Percentiles rank a stretch among this genome's conserved stretches.
phyloP scores from a whole-genome alignment of 2,888 invertebrate genomes.

The Macaria liturata region DNA sequence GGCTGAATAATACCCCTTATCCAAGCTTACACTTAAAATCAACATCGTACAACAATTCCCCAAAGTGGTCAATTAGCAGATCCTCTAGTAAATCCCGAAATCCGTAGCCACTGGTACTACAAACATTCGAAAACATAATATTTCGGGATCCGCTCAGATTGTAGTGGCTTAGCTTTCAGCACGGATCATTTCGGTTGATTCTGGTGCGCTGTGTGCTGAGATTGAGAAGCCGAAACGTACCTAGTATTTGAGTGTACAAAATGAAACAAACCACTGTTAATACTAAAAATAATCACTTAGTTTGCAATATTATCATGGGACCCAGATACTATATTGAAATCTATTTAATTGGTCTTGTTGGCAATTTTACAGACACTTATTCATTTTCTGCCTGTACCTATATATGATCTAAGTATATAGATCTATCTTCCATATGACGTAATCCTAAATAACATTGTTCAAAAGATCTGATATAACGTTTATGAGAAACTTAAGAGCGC shows the following conservation, averaged over 20 bases:
- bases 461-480: slow-evolving; percentile 70
- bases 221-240: background rate
- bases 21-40: slow-evolving; percentile 23
- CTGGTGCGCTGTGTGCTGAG: background rate
- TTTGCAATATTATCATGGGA: no score
- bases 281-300: no score
- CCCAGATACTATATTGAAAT: no score
- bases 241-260: background rate
- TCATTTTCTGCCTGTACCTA: background rate
- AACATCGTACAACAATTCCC: slow-evolving; percentile 18
- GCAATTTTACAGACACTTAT: no score
- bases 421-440: slow-evolving; percentile 36
- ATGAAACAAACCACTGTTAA: no score
- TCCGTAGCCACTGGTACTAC: slow-evolving; percentile 18
- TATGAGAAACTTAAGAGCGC: slow-evolving; percentile 72
- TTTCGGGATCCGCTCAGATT: slow-evolving; percentile 27
- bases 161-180: slow-evolving; percentile 27
- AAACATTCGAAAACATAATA: slow-evolving; percentile 29
- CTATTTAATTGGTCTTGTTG: no score
- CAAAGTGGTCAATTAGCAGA: slow-evolving; percentile 26
- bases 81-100: slow-evolving; percentile 25
- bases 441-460: slow-evolving; percentile 64
- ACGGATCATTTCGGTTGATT: slow-evolving; percentile 22
- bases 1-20: slow-evolving; percentile 8
- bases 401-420: slow-evolving; percentile 12